phyloP scores from a whole-genome alignment of 2,113 vertebrate species.

The Catharus bicknelli region DNA sequence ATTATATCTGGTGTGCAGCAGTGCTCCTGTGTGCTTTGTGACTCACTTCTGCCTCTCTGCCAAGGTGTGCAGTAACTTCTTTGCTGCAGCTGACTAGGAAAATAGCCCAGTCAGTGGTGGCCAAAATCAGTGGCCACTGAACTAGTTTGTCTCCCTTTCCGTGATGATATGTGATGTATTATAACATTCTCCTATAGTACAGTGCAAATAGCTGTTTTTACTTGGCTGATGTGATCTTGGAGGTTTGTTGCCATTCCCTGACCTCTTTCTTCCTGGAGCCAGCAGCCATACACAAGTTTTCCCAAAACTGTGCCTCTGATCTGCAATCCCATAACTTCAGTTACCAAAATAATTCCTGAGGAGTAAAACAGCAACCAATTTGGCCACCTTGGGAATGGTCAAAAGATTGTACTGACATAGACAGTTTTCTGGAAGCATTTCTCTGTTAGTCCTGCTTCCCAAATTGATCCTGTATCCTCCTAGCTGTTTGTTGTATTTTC shows the following conservation, averaged over 20 bases:
- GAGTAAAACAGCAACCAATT: not conserved
- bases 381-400: not conserved
- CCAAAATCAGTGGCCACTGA: not conserved
- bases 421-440: not conserved
- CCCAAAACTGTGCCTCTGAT: not conserved
- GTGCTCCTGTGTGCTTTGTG: not conserved
- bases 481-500: not conserved
- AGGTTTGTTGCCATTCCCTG: not conserved
- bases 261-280: not conserved
- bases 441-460: not conserved
- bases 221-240: slow-evolving; percentile 32
- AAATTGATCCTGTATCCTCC: not conserved
- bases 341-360: not conserved
- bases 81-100: not conserved
- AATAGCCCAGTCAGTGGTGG: not conserved
- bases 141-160: not conserved
- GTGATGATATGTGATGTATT: not conserved
- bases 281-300: slow-evolving; percentile 6
- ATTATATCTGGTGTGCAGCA: not conserved
- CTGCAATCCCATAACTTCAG: not conserved
- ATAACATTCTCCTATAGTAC: not conserved
- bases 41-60: not conserved
- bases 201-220: slow-evolving; percentile 34
- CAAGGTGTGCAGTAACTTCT: not conserved
- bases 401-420: accelerated